A percentile compares a stretch with the other conserved stretches of the same genome.
Evolutionary conservation across 2,888 invertebrate genomes (phyloP).

Genomic region (Tachystola acroxantha): DNA sequence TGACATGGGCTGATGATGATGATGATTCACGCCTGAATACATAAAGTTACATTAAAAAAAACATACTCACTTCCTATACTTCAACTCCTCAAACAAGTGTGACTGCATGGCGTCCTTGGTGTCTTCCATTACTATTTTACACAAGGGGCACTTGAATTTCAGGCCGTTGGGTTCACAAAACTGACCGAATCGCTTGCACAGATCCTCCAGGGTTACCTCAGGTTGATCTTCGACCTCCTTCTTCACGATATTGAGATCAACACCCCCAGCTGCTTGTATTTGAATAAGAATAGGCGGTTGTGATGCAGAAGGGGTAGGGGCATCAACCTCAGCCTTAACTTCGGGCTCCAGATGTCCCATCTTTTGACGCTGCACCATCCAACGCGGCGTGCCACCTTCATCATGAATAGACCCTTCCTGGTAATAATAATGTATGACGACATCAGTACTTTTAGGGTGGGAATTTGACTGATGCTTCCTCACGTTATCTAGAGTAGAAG

Average conservation of each 20-base stretch:
- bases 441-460: slow-evolving; percentile 64
- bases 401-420: slow-evolving; percentile 54
- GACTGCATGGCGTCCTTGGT: slow-evolving; percentile 79
- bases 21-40: background rate
- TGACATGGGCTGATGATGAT: background rate
- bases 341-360: slow-evolving; percentile 20
- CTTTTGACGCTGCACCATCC: slow-evolving; percentile 52
- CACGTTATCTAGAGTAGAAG: slow-evolving; percentile 74
- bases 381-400: slow-evolving; percentile 48
- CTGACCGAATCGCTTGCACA: slow-evolving; percentile 46
- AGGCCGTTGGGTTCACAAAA: slow-evolving; percentile 73
- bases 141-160: slow-evolving; percentile 80
- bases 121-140: slow-evolving; percentile 76
- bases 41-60: background rate
- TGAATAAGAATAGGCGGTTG: slow-evolving; percentile 10
- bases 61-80: slow-evolving; percentile 79
- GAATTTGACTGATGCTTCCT: slow-evolving; percentile 78
- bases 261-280: background rate
- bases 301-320: slow-evolving; percentile 5
- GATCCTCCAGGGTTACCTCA: slow-evolving; percentile 35
- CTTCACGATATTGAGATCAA: slow-evolving; percentile 58
- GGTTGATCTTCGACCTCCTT: slow-evolving; percentile 33
- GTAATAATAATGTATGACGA: slow-evolving; percentile 75
- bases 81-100: slow-evolving; percentile 83
- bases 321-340: slow-evolving; percentile 40